Evolutionary conservation across 2,797 vertebrate species (phyloP), one percentile per base, ranked within the genome.

Genomic region (Etheostoma perlongum): DNA sequence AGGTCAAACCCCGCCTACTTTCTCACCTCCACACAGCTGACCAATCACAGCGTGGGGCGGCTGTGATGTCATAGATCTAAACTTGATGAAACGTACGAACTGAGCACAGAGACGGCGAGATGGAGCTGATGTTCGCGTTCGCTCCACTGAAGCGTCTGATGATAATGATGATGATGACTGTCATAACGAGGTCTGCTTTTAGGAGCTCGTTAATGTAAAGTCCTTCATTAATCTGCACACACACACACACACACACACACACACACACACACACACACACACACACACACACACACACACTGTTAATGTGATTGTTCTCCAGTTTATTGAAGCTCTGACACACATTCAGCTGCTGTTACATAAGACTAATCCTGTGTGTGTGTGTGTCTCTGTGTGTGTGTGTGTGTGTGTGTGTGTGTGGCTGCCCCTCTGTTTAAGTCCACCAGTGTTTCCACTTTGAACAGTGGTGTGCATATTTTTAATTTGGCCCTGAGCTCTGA

Each of bases 261-360:
- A 54, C 59, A 60, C 53, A 33, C 49, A 54, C 27, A 21, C 30
- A 70, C 65, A 59, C 65, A 68, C 71, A 63, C 64, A 73, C 76
- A 64, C 63, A 63, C 76, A 83, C 51, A 79, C 57, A 66, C 19
- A 65, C 63, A 63, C 76, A 83, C 51, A 79, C 57, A 66, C 19
- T 40, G 13, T 76, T 92, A 90, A 90, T 92, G 83, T 91, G 85
- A 91, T 91, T 92, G 84, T 85, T 76, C 65, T 77, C 82, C 75
- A 52, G 60, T 74, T 78, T 83, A 88, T 83, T 78, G 75, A 79
- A 76, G 78, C 66, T 68, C 27, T 87, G 86, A 83, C 90, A 91
- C 86, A 92, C 74, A 88, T 91, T 90, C 54, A 59, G 51, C 78
- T 63, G 65, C 54, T 77, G 73, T 87, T 85, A 75, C 80, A 76